Conservation (phyloP, 1,140 invertebrate genomes). For the Saccostrea glomerata region DNA sequence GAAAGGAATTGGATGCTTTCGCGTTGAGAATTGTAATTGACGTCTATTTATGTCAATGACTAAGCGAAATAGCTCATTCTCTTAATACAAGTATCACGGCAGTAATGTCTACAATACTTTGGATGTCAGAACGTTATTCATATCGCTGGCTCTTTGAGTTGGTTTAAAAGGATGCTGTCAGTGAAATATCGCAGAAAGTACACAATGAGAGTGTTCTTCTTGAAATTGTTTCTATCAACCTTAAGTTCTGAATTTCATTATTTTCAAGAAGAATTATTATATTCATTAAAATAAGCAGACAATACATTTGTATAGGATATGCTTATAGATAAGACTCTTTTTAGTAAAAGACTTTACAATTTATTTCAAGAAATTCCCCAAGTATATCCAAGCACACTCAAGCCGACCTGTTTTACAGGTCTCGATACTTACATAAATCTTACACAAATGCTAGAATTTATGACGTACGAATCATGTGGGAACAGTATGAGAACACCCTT, state of each 20-base stretch:
- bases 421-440: not conserved
- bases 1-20: not conserved
- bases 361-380: not conserved
- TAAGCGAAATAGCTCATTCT: not conserved
- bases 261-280: no score
- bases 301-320: not conserved
- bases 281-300: no score
- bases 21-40: constrained; percentile 1
- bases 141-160: not conserved
- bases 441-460: constrained; percentile 10
- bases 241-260: no score
- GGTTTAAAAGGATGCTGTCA: not conserved
- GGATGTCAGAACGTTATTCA: not conserved
- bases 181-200: not conserved
- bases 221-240: no score
- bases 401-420: not conserved
- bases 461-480: not conserved
- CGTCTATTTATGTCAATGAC: constrained; percentile 22
- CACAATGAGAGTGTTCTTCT: no score
- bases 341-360: not conserved
- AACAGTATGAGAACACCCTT: not conserved
- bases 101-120: not conserved
- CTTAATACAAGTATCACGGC: not conserved
- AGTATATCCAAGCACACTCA: not conserved
- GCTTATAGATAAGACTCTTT: no score